phyloP scores from a whole-genome alignment of 92 coral and sea anemone species.

The Zoanthus sociatus region DNA sequence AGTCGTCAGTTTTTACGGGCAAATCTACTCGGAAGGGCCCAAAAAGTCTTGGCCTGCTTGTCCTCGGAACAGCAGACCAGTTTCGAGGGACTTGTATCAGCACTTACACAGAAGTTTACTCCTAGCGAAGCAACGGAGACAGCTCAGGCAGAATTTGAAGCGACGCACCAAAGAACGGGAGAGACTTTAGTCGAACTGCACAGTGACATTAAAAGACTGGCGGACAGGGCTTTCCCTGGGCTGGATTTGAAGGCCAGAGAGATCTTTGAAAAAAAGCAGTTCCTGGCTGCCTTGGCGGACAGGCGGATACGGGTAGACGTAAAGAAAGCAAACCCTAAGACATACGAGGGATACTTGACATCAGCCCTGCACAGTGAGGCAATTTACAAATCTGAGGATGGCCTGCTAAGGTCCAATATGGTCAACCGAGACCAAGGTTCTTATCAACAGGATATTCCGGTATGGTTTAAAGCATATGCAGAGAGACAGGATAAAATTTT shows the following conservation, averaged over 20 bases:
- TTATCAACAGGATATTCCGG: background rate
- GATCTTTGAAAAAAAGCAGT: slow-evolving; percentile 20
- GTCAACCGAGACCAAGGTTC: background rate
- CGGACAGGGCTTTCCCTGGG: slow-evolving; percentile 7
- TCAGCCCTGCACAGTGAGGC: slow-evolving; percentile 1
- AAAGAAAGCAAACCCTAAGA: slow-evolving; percentile 2
- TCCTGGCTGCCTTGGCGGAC: slow-evolving; percentile 9
- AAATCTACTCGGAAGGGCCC: background rate
- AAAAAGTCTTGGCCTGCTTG: background rate
- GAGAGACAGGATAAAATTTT: slow-evolving; percentile 4
- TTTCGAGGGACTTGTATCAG: background rate
- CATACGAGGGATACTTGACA: slow-evolving; percentile 1
- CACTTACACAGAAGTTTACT: slow-evolving; percentile 2
- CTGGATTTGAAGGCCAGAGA: slow-evolving; percentile 14
- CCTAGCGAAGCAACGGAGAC: slow-evolving; percentile 5
- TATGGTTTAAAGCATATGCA: slow-evolving; percentile 7
- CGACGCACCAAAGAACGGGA: background rate
- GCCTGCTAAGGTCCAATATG: background rate
- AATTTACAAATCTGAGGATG: background rate
- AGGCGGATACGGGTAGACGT: background rate
- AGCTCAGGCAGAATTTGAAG: slow-evolving; percentile 13
- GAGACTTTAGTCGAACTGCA: slow-evolving; percentile 14
- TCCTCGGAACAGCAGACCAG: background rate
- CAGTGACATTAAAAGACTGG: background rate
- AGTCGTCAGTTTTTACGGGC: background rate